Evolutionary conservation across 1,140 invertebrate genomes (phyloP).

Genomic region (Calephelis virginiensis): DNA sequence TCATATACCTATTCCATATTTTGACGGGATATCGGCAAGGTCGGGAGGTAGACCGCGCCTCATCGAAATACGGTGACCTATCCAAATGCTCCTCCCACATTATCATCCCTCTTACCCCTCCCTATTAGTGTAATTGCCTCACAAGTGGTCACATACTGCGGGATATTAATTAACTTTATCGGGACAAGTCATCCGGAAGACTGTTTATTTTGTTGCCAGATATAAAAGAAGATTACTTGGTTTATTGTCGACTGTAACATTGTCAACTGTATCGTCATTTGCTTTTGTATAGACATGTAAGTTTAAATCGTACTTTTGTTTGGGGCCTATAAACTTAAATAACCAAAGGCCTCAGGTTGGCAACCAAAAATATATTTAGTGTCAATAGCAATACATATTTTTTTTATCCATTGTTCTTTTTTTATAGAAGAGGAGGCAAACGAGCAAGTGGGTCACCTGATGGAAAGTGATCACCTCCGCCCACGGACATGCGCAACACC

Average conservation of each 20-base stretch:
- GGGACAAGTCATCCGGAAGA: constrained; percentile 42
- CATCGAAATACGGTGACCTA: constrained; percentile 62
- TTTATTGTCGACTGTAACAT: constrained; percentile 4
- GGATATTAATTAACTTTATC: constrained; percentile 58
- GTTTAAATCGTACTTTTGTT: too few relatives aligned
- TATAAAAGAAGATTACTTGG: constrained; percentile 10
- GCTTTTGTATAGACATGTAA: too few relatives aligned
- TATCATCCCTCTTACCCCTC: constrained; percentile 41
- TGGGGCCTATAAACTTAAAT: too few relatives aligned
- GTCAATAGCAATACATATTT: too few relatives aligned
- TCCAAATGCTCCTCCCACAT: constrained; percentile 44
- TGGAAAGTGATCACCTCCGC: too few relatives aligned
- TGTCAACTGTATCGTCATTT: not conserved
- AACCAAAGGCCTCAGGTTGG: too few relatives aligned
- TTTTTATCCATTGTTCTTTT: too few relatives aligned
- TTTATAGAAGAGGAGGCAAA: too few relatives aligned
- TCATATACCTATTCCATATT: constrained; percentile 5
- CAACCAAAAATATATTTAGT: too few relatives aligned
- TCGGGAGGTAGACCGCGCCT: constrained; percentile 19
- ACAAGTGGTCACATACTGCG: constrained; percentile 31
- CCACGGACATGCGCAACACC: too few relatives aligned
- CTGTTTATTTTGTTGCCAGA: constrained; percentile 34
- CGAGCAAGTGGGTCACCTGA: too few relatives aligned
- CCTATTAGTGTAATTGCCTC: constrained; percentile 54
- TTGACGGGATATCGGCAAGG: not conserved